Evolutionary conservation across 2,888 invertebrate genomes (phyloP).

Genomic region (Mellilla xanthometata): DNA sequence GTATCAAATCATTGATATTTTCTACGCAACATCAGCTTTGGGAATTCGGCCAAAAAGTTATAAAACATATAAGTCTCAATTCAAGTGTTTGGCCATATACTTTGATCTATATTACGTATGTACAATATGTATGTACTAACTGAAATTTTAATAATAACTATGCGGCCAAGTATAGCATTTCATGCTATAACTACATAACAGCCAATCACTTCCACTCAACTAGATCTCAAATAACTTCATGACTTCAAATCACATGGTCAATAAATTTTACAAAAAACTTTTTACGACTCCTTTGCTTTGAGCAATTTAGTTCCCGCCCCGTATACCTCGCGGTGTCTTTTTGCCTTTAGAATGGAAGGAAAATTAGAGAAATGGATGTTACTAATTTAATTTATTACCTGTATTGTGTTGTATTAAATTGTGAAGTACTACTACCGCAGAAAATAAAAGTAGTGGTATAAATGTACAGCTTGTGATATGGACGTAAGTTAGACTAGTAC

Average conservation of each 20-base stretch:
- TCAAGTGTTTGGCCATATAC: too few species aligned
- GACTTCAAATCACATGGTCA: conserved; percentile 49
- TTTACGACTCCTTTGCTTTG: conserved; percentile 30
- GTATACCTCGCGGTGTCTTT: conserved; percentile 46
- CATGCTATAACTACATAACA: too few species aligned
- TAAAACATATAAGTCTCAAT: too few species aligned
- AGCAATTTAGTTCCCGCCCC: conserved; percentile 42
- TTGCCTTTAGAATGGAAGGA: conserved; percentile 45
- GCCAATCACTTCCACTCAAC: conserved; percentile 20
- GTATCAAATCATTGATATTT: too few species aligned
- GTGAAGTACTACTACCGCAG: conserved; percentile 49
- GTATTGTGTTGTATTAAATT: conserved; percentile 68
- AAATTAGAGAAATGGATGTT: conserved; percentile 31
- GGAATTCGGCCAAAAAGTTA: too few species aligned
- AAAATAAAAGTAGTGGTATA: conserved; percentile 5
- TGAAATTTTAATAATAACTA: too few species aligned
- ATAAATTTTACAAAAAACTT: conserved; percentile 43
- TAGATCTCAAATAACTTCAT: conserved; percentile 35
- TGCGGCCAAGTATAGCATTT: too few species aligned
- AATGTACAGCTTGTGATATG: too few species aligned
- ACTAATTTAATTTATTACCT: conserved; percentile 78
- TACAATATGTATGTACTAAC: too few species aligned
- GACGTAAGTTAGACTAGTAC: too few species aligned
- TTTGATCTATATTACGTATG: too few species aligned
- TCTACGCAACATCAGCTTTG: too few species aligned